These are phyloP conservation scores for Sarcophilus harrisii DNA, from an alignment of 2,797 vertebrate genomes.

Conservation along the genomic window DNA sequence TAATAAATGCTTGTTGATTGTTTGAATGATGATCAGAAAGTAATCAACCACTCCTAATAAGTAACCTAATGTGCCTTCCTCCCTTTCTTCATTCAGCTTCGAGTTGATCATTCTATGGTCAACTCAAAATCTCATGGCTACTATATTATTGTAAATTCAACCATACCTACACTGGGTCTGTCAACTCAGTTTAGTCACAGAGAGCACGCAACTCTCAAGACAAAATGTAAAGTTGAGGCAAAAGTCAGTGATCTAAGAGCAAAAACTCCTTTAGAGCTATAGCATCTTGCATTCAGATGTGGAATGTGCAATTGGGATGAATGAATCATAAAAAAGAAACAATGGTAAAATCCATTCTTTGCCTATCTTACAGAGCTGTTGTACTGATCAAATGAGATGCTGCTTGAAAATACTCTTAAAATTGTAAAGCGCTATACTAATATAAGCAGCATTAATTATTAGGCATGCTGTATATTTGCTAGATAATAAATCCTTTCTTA, in stretches of 20 bases:
- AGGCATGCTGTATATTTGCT: neutral
- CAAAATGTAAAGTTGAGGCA: neutral
- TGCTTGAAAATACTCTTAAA: neutral
- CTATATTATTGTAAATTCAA: neutral
- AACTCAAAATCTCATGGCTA: neutral
- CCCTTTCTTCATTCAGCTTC: neutral
- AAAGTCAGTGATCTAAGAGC: neutral
- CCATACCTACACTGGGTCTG: neutral
- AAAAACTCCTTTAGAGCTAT: neutral
- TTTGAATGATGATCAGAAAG: neutral
- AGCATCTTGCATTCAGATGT: neutral
- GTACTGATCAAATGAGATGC: neutral
- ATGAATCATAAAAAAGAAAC: neutral
- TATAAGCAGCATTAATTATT: neutral
- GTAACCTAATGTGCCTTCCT: neutral
- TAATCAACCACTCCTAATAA: neutral
- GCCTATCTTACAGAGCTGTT: neutral
- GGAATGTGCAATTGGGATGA: neutral
- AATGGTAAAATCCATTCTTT: neutral
- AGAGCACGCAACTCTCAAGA: neutral
- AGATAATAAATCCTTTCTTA: neutral
- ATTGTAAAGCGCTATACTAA: neutral
- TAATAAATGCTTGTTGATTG: neutral
- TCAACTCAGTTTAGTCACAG: neutral
- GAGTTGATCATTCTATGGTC: neutral